phyloP scores from a whole-genome alignment of 1,140 invertebrate species.

The Bemisia tabaci region DNA sequence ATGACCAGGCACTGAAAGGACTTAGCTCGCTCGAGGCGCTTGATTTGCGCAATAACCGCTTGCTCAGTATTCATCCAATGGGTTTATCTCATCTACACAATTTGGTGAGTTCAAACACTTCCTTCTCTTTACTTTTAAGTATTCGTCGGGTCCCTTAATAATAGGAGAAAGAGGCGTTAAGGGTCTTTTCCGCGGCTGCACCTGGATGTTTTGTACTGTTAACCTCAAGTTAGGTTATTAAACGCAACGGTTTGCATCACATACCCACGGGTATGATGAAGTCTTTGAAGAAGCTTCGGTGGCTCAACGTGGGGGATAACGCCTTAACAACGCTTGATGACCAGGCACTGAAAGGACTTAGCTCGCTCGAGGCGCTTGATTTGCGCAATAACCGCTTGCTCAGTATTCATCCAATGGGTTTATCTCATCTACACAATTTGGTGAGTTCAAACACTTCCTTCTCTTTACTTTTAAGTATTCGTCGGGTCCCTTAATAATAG shows the following conservation, averaged over 20 bases:
- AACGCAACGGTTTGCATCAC: constrained; percentile 53
- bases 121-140: too few relatives aligned
- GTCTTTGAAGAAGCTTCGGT: constrained; percentile 50
- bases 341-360: constrained; percentile 46
- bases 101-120: constrained; percentile 14
- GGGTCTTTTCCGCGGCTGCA: too few relatives aligned
- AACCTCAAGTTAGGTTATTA: too few relatives aligned
- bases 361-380: constrained; percentile 58
- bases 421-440: constrained; percentile 28
- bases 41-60: constrained; percentile 60
- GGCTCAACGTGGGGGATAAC: constrained; percentile 64
- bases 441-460: constrained; percentile 15
- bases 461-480: too few relatives aligned
- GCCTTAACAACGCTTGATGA: constrained; percentile 50
- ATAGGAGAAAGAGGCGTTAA: too few relatives aligned
- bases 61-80: constrained; percentile 48
- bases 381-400: constrained; percentile 58
- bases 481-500: too few relatives aligned
- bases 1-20: constrained; percentile 46
- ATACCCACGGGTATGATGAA: constrained; percentile 48
- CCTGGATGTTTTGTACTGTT: too few relatives aligned
- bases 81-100: constrained; percentile 34
- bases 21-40: constrained; percentile 54
- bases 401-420: constrained; percentile 46
- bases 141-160: too few relatives aligned